Evolutionary conservation across 2,113 vertebrate species (phyloP).

Genomic region (Silurus meridionalis): DNA sequence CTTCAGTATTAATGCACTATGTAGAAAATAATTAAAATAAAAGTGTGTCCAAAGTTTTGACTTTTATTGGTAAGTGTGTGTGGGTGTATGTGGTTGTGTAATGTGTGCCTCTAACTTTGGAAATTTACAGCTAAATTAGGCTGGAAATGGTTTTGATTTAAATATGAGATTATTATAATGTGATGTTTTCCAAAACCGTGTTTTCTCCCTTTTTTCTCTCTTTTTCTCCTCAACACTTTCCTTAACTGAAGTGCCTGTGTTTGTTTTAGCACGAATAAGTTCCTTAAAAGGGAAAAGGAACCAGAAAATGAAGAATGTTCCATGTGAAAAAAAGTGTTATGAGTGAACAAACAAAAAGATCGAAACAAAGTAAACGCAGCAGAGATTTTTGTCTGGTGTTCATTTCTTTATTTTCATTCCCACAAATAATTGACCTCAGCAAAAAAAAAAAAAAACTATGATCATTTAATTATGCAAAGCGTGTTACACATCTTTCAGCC

Average conservation of each 20-base stretch:
- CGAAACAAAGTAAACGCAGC: background rate
- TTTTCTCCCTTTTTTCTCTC: background rate
- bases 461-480: conserved; percentile 38
- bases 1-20: no score
- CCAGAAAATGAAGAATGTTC: background rate
- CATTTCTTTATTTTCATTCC: conserved; percentile 34
- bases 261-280: background rate
- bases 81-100: no score
- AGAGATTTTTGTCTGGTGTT: background rate
- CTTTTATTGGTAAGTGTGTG: no score
- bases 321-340: background rate
- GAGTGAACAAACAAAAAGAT: background rate
- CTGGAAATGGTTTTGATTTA: no score
- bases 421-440: background rate
- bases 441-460: background rate
- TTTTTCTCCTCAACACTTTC: background rate
- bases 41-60: no score
- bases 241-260: background rate
- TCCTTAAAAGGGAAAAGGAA: background rate
- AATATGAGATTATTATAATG: no score
- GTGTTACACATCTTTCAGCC: conserved; percentile 21
- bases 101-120: no score
- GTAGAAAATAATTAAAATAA: no score
- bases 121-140: no score
- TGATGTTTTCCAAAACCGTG: background rate